Conservation (phyloP, 2,113 vertebrate genomes). For the Todiramphus chloris region DNA sequence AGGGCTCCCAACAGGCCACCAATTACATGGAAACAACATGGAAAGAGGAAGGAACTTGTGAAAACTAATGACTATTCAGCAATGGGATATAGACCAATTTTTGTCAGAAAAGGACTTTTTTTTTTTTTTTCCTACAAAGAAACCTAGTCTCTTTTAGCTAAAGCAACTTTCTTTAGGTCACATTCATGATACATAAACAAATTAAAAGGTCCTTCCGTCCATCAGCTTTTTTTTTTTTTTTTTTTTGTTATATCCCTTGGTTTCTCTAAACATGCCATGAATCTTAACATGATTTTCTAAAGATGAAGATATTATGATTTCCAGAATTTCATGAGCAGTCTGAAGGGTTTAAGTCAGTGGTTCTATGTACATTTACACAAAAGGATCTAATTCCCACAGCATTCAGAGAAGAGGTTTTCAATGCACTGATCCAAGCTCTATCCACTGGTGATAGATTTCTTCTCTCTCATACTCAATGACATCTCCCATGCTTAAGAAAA, state of each 20-base stretch:
- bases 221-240: background rate
- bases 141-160: background rate
- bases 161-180: background rate
- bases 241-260: background rate
- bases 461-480: background rate
- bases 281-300: background rate
- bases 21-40: constrained; percentile 53
- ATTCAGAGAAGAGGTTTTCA: background rate
- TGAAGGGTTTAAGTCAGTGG: background rate
- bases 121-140: background rate
- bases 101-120: background rate
- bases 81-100: constrained; percentile 14
- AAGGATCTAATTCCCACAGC: background rate
- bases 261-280: background rate
- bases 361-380: background rate
- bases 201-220: background rate
- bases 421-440: background rate
- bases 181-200: background rate
- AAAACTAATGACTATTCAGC: constrained; percentile 26
- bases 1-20: constrained; percentile 53
- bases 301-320: background rate
- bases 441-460: background rate
- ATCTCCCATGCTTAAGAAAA: background rate
- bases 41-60: constrained; percentile 61
- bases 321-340: background rate